These are phyloP conservation scores for Chloroceryle amazona DNA, from an alignment of 2,797 vertebrate species.

Conservation along the genomic window DNA sequence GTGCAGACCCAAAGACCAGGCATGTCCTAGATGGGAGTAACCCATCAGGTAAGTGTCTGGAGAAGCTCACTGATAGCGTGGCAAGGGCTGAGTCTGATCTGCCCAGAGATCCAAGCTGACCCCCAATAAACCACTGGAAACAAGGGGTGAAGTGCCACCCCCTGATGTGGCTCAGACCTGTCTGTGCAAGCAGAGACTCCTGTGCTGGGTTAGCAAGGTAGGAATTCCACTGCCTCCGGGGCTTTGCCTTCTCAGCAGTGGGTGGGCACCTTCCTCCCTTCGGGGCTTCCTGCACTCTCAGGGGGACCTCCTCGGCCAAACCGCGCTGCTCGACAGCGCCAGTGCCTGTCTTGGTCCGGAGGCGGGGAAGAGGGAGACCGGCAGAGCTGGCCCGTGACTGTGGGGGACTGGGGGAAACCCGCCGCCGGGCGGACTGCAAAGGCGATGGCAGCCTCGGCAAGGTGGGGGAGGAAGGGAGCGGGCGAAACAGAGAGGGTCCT, in stretches of 20 bases:
- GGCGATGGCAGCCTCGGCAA: rapidly evolving
- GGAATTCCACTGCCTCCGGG: rapidly evolving
- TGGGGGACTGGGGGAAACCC: neutral
- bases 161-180: rapidly evolving
- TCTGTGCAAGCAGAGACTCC: neutral
- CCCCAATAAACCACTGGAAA: neutral
- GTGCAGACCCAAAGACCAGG: neutral
- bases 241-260: neutral
- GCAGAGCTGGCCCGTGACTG: neutral
- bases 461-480: too few species aligned
- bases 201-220: rapidly evolving
- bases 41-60: rapidly evolving
- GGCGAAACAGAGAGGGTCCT: too few species aligned
- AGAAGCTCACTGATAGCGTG: rapidly evolving
- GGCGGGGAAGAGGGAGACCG: too few species aligned
- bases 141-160: rapidly evolving
- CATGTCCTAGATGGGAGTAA: neutral
- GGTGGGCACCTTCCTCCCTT: rapidly evolving
- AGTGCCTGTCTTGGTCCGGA: rapidly evolving
- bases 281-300: rapidly evolving
- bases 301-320: rapidly evolving
- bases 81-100: neutral
- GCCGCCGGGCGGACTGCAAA: neutral
- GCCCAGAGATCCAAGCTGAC: neutral
- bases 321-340: rapidly evolving